These are phyloP conservation scores for Aromia moschata DNA, from an alignment of 2,888 invertebrate genomes.

Conservation along the genomic window DNA sequence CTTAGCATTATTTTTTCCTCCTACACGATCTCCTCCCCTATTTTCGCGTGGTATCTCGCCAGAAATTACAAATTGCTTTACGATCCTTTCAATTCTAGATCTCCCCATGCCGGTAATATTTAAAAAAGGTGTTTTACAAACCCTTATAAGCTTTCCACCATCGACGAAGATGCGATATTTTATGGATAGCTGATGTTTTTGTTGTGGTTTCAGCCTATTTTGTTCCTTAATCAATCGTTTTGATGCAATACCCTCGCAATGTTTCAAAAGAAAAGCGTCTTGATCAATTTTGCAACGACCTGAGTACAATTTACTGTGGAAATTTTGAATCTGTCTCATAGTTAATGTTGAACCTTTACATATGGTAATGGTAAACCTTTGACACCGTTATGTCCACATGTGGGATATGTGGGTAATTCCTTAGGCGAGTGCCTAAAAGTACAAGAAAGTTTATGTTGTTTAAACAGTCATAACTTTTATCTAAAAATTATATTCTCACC, in stretches of 20 bases:
- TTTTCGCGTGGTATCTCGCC: conserved; percentile 1
- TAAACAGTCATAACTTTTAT: no score
- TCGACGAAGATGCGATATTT: neutral
- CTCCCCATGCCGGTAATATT: neutral
- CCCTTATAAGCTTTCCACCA: neutral
- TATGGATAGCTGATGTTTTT: neutral
- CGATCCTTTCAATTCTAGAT: neutral
- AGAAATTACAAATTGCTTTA: neutral
- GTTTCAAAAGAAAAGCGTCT: neutral
- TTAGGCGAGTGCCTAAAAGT: no score
- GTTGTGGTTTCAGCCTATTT: neutral
- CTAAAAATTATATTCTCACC: no score
- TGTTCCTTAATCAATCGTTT: neutral
- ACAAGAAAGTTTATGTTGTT: no score
- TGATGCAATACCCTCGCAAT: neutral
- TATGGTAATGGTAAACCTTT: no score
- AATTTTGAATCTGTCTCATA: no score
- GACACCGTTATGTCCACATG: no score
- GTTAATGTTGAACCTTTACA: no score
- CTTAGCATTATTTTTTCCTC: neutral
- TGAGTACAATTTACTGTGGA: no score
- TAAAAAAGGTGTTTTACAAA: neutral
- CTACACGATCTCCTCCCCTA: neutral
- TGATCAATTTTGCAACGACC: neutral
- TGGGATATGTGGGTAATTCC: no score